Conservation (phyloP, 2,888 invertebrate genomes). For the Drosophila dives region DNA sequence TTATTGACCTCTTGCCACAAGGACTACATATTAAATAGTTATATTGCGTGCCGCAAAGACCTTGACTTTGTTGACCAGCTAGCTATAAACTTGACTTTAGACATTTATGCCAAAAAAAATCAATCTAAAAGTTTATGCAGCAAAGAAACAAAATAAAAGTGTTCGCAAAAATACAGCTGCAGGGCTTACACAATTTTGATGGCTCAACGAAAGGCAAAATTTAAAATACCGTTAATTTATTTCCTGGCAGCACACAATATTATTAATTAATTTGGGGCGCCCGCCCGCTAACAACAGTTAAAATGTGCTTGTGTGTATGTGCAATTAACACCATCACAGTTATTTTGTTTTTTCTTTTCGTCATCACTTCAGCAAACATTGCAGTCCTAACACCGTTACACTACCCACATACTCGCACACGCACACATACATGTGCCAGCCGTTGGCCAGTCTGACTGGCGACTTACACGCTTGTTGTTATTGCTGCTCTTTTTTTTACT, state of each 20-base stretch:
- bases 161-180: slow-evolving; percentile 63
- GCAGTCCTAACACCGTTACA: slow-evolving; percentile 42
- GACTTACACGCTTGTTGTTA: slow-evolving; percentile 40
- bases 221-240: slow-evolving; percentile 4
- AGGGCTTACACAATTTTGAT: slow-evolving; percentile 46
- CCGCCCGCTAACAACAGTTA: slow-evolving; percentile 40
- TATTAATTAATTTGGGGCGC: slow-evolving; percentile 73
- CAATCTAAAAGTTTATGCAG: slow-evolving; percentile 21
- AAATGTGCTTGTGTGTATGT: slow-evolving; percentile 1
- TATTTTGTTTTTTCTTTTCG: slow-evolving; percentile 56
- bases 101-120: slow-evolving; percentile 49
- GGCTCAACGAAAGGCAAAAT: slow-evolving; percentile 15
- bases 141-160: slow-evolving; percentile 14
- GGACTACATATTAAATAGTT: slow-evolving; percentile 63
- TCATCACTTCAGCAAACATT: slow-evolving; percentile 44
- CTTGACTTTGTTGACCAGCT: slow-evolving; percentile 66
- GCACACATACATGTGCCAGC: slow-evolving; percentile 57
- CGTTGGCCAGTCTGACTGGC: slow-evolving; percentile 77
- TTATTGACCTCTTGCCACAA: slow-evolving; percentile 36
- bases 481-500: slow-evolving; percentile 10
- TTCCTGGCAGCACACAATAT: slow-evolving; percentile 57
- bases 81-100: slow-evolving; percentile 58
- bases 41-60: slow-evolving; percentile 70
- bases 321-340: slow-evolving; percentile 48
- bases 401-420: neutral